phyloP scores from a whole-genome alignment of 2,888 invertebrate species.

The Cosmopolites sordidus region DNA sequence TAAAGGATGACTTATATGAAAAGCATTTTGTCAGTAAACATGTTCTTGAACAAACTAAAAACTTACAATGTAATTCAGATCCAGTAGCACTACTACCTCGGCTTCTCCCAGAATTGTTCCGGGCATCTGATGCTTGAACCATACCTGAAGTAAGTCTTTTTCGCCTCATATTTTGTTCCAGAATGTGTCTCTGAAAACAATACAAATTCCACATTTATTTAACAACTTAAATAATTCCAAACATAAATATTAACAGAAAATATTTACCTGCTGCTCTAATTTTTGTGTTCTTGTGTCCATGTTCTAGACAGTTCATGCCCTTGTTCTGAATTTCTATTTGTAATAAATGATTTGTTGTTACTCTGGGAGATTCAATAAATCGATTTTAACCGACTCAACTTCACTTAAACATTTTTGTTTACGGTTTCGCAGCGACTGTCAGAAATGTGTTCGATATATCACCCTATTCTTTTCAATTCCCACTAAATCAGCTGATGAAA shows the following conservation, averaged over 20 bases:
- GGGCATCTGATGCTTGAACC: conserved; percentile 81
- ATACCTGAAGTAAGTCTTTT: conserved; percentile 80
- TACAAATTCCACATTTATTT: not conserved
- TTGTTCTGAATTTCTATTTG: conserved; percentile 26
- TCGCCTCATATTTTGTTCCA: conserved; percentile 85
- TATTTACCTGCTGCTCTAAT: conserved; percentile 80
- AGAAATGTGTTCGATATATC: too few species aligned
- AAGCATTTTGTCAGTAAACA: too few species aligned
- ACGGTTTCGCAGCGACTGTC: not conserved
- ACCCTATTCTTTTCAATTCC: too few species aligned
- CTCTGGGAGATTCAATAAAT: conserved; percentile 35
- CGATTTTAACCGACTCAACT: conserved; percentile 26
- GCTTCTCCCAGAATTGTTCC: conserved; percentile 61
- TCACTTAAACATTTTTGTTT: conserved; percentile 2
- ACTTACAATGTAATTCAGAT: conserved; percentile 63
- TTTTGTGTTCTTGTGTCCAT: conserved; percentile 67
- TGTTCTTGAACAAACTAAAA: too few species aligned
- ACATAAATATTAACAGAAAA: not conserved
- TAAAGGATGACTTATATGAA: too few species aligned
- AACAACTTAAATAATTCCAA: too few species aligned
- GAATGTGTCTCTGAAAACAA: conserved; percentile 66
- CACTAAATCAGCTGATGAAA: too few species aligned
- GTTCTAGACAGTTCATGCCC: conserved; percentile 32
- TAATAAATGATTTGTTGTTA: conserved; percentile 33
- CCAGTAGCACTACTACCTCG: conserved; percentile 59